A percentile compares a stretch with the other conserved stretches of the same genome.
Evolutionary conservation across 2,113 vertebrate species (phyloP).

Genomic region (Pomatostomus ruficeps): DNA sequence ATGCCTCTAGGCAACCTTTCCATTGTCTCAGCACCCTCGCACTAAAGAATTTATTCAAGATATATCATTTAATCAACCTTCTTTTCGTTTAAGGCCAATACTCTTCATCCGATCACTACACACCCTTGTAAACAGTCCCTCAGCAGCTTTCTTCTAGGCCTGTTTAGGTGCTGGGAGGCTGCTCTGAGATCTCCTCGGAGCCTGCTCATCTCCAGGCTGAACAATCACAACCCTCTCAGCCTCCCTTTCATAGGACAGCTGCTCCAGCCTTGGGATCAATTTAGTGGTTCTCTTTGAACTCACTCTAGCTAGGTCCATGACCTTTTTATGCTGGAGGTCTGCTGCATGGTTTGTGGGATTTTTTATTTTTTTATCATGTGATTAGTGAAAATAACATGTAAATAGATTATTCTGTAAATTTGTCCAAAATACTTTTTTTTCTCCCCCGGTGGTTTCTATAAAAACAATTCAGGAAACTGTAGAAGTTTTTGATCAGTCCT

Average conservation of each 20-base stretch:
- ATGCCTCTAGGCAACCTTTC: rapidly evolving
- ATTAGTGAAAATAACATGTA: background rate
- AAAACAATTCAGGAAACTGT: background rate
- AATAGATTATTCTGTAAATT: background rate
- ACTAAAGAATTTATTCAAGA: background rate
- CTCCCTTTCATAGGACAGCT: background rate
- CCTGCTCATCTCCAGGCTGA: background rate
- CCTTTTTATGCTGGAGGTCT: background rate
- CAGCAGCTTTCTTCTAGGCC: background rate
- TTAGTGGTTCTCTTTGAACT: background rate
- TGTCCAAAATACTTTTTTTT: background rate
- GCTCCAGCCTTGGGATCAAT: background rate
- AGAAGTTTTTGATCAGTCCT: background rate
- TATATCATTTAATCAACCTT: background rate
- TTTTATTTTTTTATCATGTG: background rate
- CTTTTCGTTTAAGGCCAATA: background rate
- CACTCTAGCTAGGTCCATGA: too few species aligned
- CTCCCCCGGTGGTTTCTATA: background rate
- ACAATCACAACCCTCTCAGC: background rate
- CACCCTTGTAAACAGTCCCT: background rate
- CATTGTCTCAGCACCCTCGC: background rate
- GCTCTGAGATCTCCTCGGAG: background rate
- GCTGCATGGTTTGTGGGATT: background rate
- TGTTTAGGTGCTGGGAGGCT: background rate
- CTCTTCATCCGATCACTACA: background rate